These are phyloP conservation scores for Ceratosolen solmsi DNA, from an alignment of 1,140 invertebrate genomes.

Conservation along the genomic window DNA sequence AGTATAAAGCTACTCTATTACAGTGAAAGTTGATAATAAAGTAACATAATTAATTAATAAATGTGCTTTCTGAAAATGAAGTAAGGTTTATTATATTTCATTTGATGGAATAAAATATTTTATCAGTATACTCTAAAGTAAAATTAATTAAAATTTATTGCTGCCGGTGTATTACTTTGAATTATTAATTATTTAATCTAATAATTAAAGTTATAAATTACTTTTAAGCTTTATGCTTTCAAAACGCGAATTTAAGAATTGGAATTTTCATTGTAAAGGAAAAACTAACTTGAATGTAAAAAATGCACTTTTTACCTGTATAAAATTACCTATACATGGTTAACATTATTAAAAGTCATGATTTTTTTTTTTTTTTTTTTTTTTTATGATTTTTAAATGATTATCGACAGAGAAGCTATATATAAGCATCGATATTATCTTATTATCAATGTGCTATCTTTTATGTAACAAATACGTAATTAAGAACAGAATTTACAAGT, in stretches of 20 bases:
- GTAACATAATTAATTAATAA: background rate
- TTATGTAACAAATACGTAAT: too few species aligned
- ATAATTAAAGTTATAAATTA: slow-evolving; percentile 5
- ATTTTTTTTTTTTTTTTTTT: too few species aligned
- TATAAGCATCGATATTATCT: too few species aligned
- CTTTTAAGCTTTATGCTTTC: background rate
- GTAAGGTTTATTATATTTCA: background rate
- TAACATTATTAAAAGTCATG: too few species aligned
- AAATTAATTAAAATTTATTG: background rate
- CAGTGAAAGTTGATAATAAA: background rate
- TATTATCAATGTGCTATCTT: too few species aligned
- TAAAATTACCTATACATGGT: too few species aligned
- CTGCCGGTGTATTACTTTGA: too few species aligned
- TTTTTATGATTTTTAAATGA: too few species aligned
- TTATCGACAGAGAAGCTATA: too few species aligned
- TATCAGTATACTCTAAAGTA: background rate
- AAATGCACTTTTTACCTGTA: too few species aligned
- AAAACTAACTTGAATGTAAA: slow-evolving; percentile 1
- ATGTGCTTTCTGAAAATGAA: background rate
- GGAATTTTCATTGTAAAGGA: background rate
- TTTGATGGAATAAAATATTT: background rate
- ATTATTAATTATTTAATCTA: background rate
- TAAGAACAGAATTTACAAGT: slow-evolving; percentile 36
- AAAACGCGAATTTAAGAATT: background rate
- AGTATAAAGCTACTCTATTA: background rate